These are phyloP conservation scores for Crax fasciolata DNA, from an alignment of 2,797 vertebrate species.

Conservation along the genomic window DNA sequence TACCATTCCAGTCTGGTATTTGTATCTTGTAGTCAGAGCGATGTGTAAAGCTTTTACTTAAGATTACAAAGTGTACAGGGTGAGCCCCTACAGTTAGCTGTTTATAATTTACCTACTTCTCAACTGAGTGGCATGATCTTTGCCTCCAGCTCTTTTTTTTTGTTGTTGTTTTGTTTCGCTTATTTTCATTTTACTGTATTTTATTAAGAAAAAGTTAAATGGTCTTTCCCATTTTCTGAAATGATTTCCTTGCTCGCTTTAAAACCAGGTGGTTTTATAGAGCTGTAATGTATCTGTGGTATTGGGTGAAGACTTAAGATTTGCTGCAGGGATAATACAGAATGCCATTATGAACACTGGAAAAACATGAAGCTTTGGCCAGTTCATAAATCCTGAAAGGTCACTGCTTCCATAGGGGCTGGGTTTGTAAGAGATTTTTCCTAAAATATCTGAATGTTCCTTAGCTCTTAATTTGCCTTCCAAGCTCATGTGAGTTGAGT, in stretches of 20 bases:
- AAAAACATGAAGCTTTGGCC: not conserved
- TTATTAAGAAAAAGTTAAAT: not conserved
- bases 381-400: slow-evolving; percentile 5
- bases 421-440: not conserved
- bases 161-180: not conserved
- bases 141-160: not conserved
- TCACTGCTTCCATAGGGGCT: not conserved
- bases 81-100: not conserved
- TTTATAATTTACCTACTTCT: not conserved
- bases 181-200: not conserved
- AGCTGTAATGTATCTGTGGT: not conserved
- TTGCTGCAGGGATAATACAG: not conserved
- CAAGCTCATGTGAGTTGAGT: not conserved
- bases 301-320: not conserved
- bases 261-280: not conserved
- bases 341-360: not conserved
- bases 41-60: not conserved
- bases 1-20: not conserved
- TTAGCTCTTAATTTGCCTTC: not conserved
- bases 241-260: not conserved
- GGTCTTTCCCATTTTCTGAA: not conserved
- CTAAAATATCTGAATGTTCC: not conserved
- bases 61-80: not conserved
- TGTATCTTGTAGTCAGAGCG: not conserved
- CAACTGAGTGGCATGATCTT: not conserved